phyloP scores from a whole-genome alignment of 2,797 vertebrate species.

The Emydoidea blandingii region DNA sequence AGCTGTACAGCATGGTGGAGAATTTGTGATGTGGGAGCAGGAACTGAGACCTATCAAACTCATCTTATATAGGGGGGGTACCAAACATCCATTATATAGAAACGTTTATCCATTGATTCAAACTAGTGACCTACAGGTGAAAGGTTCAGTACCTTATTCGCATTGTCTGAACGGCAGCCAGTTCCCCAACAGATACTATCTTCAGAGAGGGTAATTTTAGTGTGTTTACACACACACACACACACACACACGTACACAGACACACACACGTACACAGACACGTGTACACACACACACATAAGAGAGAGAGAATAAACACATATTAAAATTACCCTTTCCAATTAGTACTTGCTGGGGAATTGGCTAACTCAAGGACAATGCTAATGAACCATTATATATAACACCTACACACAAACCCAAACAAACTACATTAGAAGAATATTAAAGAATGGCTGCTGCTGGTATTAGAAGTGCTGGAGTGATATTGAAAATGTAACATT shows the following conservation, averaged over 20 bases:
- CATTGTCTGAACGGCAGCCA: background rate
- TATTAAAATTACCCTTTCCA: no score
- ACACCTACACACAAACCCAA: background rate
- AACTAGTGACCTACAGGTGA: background rate
- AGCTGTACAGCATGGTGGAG: background rate
- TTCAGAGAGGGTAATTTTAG: background rate
- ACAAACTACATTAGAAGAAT: background rate
- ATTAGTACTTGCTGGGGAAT: background rate
- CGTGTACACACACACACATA: no score
- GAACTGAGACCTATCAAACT: background rate
- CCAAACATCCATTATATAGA: background rate
- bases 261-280: no score
- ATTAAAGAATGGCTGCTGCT: background rate
- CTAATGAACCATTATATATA: background rate
- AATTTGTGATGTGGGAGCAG: background rate
- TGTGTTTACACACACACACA: background rate
- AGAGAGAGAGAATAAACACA: no score
- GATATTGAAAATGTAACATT: accelerated
- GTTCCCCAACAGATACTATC: background rate
- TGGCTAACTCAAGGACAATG: background rate
- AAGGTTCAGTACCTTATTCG: background rate
- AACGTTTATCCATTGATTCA: background rate
- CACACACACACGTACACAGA: no score
- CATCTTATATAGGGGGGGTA: background rate
- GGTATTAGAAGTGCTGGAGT: background rate